phyloP scores from a whole-genome alignment of 1,140 invertebrate genomes.

The Halotydeus destructor region DNA sequence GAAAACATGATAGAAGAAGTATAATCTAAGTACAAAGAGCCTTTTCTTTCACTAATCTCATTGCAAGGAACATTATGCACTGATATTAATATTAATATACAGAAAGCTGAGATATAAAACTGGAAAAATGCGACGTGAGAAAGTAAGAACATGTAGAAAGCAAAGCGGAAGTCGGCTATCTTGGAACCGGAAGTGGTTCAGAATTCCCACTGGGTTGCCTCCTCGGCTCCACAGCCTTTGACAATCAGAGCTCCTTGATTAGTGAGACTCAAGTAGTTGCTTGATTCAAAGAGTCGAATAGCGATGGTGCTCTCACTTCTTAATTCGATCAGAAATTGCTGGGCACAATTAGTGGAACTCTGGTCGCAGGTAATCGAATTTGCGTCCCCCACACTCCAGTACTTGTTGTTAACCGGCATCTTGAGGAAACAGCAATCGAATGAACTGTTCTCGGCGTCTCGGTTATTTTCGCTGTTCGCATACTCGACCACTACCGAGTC shows the following conservation, averaged over 20 bases:
- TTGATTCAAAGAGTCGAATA: conserved; percentile 10
- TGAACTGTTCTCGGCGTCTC: background rate
- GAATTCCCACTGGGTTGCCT: conserved; percentile 16
- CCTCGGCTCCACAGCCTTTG: conserved; percentile 1
- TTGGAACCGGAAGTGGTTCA: no score
- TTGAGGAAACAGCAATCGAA: conserved; percentile 15
- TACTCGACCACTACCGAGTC: conserved; percentile 15
- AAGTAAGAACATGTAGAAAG: no score
- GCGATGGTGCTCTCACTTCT: conserved; percentile 8
- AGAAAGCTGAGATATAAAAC: no score
- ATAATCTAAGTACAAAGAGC: no score
- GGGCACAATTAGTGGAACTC: conserved; percentile 6
- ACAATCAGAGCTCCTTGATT: conserved; percentile 11
- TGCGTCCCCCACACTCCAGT: conserved; percentile 11
- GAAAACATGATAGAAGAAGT: no score
- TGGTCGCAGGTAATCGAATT: conserved; percentile 9
- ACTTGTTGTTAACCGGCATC: conserved; percentile 10
- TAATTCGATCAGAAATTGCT: conserved; percentile 13
- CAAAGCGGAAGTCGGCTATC: no score
- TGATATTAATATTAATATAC: no score
- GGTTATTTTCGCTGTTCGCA: conserved; percentile 5
- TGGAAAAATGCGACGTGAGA: no score
- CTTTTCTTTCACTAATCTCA: no score
- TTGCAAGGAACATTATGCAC: no score
- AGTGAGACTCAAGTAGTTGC: conserved; percentile 11